A percentile compares a stretch with the other conserved stretches of the same genome.
phyloP scores from a whole-genome alignment of 2,888 invertebrate species.

The Andrena chrysosceles region DNA sequence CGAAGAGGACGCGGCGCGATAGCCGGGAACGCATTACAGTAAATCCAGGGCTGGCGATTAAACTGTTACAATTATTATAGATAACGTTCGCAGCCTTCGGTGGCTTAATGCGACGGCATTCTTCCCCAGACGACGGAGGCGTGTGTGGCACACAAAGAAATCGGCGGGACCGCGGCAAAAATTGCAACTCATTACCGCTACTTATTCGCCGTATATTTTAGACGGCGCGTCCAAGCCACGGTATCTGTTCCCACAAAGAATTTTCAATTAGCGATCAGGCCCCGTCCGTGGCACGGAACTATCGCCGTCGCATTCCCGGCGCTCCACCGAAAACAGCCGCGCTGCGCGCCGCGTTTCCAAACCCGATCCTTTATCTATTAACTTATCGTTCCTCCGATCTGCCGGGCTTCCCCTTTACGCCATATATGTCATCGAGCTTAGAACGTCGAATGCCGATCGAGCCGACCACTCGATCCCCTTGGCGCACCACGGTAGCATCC shows the following conservation, averaged over 20 bases:
- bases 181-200: constrained; percentile 49
- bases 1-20: constrained; percentile 2
- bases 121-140: neutral
- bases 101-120: constrained; percentile 35
- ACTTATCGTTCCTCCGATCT: constrained; percentile 56
- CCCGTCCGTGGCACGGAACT: constrained; percentile 45
- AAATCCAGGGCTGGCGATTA: constrained; percentile 31
- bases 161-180: constrained; percentile 27
- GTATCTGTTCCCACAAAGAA: constrained; percentile 51
- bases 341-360: constrained; percentile 32
- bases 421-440: constrained; percentile 67
- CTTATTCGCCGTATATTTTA: constrained; percentile 51
- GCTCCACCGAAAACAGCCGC: constrained; percentile 57
- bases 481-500: constrained; percentile 64
- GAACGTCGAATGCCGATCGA: constrained; percentile 67
- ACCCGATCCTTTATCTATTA: constrained; percentile 62
- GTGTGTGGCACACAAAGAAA: constrained; percentile 11
- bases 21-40: constrained; percentile 23
- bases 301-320: constrained; percentile 54
- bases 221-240: constrained; percentile 21
- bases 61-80: constrained; percentile 53
- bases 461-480: constrained; percentile 61
- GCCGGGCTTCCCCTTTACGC: constrained; percentile 44
- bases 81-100: constrained; percentile 25
- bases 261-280: constrained; percentile 61